These are phyloP conservation scores for Ophiodon elongatus DNA, from an alignment of 2,113 vertebrate genomes.

Conservation along the genomic window DNA sequence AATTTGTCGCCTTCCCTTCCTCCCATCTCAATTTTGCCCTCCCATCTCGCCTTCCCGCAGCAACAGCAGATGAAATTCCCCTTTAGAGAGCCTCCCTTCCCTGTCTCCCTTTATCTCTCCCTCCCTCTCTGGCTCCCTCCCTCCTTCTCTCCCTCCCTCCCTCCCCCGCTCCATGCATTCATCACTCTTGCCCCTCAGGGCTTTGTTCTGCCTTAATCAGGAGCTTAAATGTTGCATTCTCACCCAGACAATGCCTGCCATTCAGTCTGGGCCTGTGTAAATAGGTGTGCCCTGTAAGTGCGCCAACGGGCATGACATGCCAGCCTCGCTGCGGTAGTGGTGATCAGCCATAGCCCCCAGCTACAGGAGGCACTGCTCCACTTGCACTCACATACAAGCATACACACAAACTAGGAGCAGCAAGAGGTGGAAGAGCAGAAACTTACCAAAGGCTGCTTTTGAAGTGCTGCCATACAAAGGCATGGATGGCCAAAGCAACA, in stretches of 20 bases:
- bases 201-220: constrained; percentile 84
- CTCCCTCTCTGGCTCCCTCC: constrained; percentile 46
- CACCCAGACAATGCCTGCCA: constrained; percentile 79
- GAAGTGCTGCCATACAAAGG: constrained; percentile 66
- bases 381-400: constrained; percentile 52
- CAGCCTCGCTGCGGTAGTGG: constrained; percentile 65
- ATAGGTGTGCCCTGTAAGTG: constrained; percentile 81
- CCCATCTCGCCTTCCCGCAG: constrained; percentile 56
- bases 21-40: constrained; percentile 33
- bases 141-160: constrained; percentile 49
- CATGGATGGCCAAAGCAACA: constrained; percentile 67
- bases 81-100: constrained; percentile 58
- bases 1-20: constrained; percentile 34
- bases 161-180: constrained; percentile 63
- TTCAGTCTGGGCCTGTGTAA: constrained; percentile 79
- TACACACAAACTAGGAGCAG: constrained; percentile 59
- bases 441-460: constrained; percentile 67
- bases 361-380: constrained; percentile 60
- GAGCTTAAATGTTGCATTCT: constrained; percentile 83
- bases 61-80: constrained; percentile 71
- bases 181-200: constrained; percentile 75
- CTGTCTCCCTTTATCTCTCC: constrained; percentile 54
- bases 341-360: constrained; percentile 71
- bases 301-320: constrained; percentile 77
- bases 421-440: constrained; percentile 70